Evolutionary conservation across 2,797 vertebrate genomes (phyloP), one percentile per base, ranked within the genome.

Genomic region (Xiphorhynchus erythropygius): DNA sequence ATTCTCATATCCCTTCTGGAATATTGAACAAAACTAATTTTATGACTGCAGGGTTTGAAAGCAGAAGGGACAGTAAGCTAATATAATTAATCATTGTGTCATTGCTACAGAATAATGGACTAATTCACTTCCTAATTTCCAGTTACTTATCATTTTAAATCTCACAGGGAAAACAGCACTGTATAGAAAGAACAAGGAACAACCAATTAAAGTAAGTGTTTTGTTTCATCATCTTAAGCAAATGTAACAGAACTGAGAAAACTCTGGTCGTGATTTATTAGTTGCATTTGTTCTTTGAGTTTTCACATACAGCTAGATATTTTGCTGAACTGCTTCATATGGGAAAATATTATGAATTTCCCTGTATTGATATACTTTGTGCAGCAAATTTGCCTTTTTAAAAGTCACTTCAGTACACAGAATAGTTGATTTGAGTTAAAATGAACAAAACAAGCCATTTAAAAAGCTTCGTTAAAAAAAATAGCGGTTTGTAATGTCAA

Each of bases 21-120:
- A 93, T 97, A 94, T 92, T 89, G 83, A 84, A 85, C 90, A 91
- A 83, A 96, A 96, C 70, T 95, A 87, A 85, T 97, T 95, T 96
- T 88, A 81, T 95, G 96, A 96, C 88, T 95, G 76, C 84, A 93
- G 95, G 60, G 71, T 91, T 94, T 97, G 96, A 94, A 94, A 97
- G 90, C 89, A 75, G 94, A 94, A 94, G 89, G 90, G 90, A 69
- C 84, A 96, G 70, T 87, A 93, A 94, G 91, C 85, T 93, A 97
- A 96, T 96, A 94, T 95, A 96, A 96, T 96, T 96, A 97, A 96
- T 97, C 94, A 97, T 94, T 96, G 82, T 97, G 87, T 87, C 90
- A 60, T 94, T 96, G 94, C 89, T 95, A 75, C 69, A 67, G 94
- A 93, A 89, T 95, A 96, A 77, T 95, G 49, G 84, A 93, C 82